Base-by-base conservation (phyloP, 1,140 invertebrate species). In the Trichonephila clavata region DNA sequence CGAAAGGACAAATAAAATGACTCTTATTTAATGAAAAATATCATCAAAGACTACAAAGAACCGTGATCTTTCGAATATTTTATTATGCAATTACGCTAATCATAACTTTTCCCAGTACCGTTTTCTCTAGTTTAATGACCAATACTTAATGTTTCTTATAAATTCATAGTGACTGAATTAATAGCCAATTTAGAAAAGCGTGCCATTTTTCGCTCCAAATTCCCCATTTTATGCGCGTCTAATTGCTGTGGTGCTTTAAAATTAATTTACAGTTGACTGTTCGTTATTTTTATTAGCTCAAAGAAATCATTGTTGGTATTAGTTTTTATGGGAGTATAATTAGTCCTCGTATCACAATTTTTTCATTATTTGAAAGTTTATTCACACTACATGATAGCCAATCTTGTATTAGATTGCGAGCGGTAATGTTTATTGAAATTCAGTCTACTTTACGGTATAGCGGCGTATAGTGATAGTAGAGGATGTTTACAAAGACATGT, bases 151-250 rank as follows among this genome's bases (percentile, higher is more conserved):
- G 39, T 77, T 63, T 27, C 59, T 27, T 24, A 59, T 60, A 60
- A 86, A 24, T 63, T 63, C 61, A 60, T 59, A 86, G 57, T 60
- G 16, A 20, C 59, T 32, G 59, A 86, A 61, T 86, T 86, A 86
- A 86, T 86, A 86, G 84, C 84, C 84, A 86, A 77, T 89, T 77
- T 68, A 89, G 87, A 21, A 89, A 89, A 89, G 68, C 63, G 39
- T 89, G 68, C 87, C 87, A 50, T 57, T 89, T 68, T 24, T 77
- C 60, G 32, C 68, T 71, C 50, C 24, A 87, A 87, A 39, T 50
- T 89, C n/a, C 43, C 63, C 50, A 84, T 89, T 89, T 89, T 89
- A 89, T 89, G 87, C 68, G 39, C 43, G 27, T 43, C 32, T 89
- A 77, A 89, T 89, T 89, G 39, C 65, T 14, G 39, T 21, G 21